Percentiles rank a stretch among this genome's conserved stretches.
Evolutionary conservation across 2,888 invertebrate species (phyloP).

Genomic region (Thysanoteuthis rhombus): DNA sequence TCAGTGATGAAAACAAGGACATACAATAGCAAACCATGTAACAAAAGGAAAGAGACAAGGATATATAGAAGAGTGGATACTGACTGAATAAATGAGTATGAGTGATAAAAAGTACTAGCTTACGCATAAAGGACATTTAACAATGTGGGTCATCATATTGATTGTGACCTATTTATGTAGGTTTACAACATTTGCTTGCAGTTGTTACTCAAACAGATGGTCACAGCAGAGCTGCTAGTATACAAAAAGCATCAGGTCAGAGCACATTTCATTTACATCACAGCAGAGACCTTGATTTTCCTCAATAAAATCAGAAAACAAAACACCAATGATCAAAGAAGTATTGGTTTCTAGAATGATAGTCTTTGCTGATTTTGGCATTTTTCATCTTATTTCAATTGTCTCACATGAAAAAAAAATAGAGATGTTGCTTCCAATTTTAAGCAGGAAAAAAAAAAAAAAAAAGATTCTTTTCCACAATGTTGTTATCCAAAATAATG

Average conservation of each 20-base stretch:
- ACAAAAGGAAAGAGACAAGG: background rate
- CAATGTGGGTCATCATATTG: background rate
- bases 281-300: too few relatives aligned
- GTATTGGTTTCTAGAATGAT: too few relatives aligned
- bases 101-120: background rate
- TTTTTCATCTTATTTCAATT: too few relatives aligned
- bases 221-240: background rate
- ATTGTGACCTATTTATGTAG: background rate
- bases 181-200: background rate
- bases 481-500: too few relatives aligned
- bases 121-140: background rate
- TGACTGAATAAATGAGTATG: background rate
- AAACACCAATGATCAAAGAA: too few relatives aligned
- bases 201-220: background rate
- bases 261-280: too few relatives aligned
- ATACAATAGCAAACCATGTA: background rate
- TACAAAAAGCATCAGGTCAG: background rate
- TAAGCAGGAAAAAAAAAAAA: too few relatives aligned
- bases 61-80: background rate
- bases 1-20: background rate
- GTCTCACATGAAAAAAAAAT: too few relatives aligned
- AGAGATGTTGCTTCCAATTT: too few relatives aligned
- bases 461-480: too few relatives aligned
- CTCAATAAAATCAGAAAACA: too few relatives aligned
- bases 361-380: too few relatives aligned